These are phyloP conservation scores for Myrmecobius fasciatus DNA, from an alignment of 2,113 vertebrate species.

Conservation along the genomic window DNA sequence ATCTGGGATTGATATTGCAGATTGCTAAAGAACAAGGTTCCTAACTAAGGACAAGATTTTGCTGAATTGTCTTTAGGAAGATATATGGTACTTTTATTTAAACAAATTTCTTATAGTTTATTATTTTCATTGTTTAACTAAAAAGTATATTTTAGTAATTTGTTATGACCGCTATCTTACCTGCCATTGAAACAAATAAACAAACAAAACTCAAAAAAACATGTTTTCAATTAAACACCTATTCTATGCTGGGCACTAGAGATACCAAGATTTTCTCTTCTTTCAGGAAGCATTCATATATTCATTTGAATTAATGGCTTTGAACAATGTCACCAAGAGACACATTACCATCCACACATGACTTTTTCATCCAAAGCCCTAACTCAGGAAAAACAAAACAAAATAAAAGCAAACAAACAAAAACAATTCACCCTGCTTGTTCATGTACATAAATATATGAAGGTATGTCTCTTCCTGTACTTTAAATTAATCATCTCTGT, in stretches of 20 bases:
- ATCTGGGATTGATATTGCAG: not conserved
- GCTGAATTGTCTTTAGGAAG: not conserved
- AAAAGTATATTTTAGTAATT: not conserved
- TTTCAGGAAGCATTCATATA: no score
- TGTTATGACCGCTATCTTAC: not conserved
- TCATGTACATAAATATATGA: not conserved
- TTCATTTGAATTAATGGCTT: no score
- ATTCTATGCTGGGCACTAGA: no score
- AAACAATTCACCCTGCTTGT: not conserved
- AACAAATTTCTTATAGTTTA: not conserved
- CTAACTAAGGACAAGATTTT: not conserved
- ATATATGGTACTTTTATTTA: not conserved
- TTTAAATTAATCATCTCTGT: not conserved
- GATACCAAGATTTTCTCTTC: no score
- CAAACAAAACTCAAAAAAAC: not conserved
- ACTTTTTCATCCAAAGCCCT: not conserved
- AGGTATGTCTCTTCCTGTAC: not conserved
- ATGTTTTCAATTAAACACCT: no score
- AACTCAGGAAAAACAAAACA: no score
- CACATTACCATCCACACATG: no score
- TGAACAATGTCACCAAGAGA: no score
- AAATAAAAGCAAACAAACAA: no score
- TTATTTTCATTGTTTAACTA: not conserved
- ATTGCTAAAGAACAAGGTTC: not conserved
- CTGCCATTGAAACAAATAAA: not conserved